phyloP scores from a whole-genome alignment of 2,797 vertebrate species.

The Bryconaethiops microstoma region DNA sequence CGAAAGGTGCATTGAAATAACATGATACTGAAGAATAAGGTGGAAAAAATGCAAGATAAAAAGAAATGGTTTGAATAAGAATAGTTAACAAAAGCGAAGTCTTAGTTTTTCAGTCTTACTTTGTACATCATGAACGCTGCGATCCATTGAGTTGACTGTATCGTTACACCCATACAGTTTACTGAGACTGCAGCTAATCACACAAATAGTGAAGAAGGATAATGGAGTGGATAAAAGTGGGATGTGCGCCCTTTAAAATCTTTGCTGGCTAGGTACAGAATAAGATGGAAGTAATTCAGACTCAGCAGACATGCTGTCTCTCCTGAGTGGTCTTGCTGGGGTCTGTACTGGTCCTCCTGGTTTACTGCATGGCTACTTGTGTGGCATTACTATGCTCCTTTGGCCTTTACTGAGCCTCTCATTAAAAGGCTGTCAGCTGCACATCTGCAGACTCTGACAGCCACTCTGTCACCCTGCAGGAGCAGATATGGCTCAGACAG shows the following conservation, averaged over 20 bases:
- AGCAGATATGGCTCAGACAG: constrained; percentile 48
- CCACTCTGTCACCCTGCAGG: constrained; percentile 66
- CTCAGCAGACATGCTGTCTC: not conserved
- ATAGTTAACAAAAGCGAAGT: no score
- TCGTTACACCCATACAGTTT: no score
- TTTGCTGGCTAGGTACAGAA: not conserved
- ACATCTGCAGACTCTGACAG: constrained; percentile 71
- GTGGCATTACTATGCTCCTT: constrained; percentile 60
- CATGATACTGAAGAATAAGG: no score
- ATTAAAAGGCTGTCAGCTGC: constrained; percentile 76
- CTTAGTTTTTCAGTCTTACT: no score
- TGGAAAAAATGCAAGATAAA: no score
- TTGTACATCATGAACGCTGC: no score
- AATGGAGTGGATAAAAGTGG: no score
- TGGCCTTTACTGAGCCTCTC: constrained; percentile 68
- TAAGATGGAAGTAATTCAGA: not conserved
- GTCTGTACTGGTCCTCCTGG: not conserved
- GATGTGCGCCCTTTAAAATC: not conserved
- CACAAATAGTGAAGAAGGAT: no score
- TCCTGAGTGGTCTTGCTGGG: not conserved
- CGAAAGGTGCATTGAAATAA: no score
- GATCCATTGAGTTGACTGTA: no score
- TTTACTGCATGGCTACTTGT: constrained; percentile 20
- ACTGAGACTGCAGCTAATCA: no score
- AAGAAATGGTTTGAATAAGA: no score